Conservation (phyloP, 1,140 invertebrate genomes). For the Planococcus citri region DNA sequence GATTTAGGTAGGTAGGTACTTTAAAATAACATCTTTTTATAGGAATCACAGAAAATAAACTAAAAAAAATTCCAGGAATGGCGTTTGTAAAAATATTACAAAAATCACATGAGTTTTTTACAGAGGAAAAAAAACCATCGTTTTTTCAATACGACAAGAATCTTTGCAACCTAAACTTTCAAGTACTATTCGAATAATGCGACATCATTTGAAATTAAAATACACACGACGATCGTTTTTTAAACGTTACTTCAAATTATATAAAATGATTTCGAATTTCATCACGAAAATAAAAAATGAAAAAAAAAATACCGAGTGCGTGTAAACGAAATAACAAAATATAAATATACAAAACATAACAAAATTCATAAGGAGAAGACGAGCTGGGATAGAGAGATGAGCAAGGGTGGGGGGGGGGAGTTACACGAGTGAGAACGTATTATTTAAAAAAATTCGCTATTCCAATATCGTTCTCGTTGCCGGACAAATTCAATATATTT, state of each 20-base stretch:
- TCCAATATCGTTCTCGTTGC: background rate
- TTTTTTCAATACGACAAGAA: no score
- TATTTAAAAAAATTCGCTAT: slow-evolving; percentile 13
- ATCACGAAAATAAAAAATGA: background rate
- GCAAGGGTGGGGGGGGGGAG: no score
- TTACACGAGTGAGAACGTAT: background rate
- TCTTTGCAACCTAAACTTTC: no score
- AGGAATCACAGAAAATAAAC: background rate
- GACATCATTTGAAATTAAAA: no score
- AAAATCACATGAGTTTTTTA: background rate
- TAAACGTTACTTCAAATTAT: no score
- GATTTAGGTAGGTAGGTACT: no score
- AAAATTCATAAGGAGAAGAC: background rate
- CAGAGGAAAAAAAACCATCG: background rate
- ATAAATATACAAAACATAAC: background rate
- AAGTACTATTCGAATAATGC: no score
- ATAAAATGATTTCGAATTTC: no score
- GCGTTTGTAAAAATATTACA: background rate
- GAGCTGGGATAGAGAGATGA: no score
- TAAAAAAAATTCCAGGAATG: background rate
- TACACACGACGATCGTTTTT: no score
- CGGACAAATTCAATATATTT: slow-evolving; percentile 11
- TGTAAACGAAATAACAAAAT: background rate
- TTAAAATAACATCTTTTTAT: background rate
- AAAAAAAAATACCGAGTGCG: background rate